phyloP scores from a whole-genome alignment of 2,797 vertebrate genomes.

The Taenioides sp. region DNA sequence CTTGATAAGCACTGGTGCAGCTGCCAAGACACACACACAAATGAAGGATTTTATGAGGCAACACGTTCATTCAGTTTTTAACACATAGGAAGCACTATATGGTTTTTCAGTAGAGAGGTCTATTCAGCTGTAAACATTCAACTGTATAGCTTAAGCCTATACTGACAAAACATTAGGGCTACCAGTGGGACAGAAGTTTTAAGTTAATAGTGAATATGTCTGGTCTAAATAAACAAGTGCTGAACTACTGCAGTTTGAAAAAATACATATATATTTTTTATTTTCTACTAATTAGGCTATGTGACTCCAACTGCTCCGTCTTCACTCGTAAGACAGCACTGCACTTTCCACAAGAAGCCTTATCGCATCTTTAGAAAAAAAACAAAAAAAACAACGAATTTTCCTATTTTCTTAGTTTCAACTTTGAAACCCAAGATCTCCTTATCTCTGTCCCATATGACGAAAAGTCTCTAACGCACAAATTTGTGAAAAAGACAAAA shows the following conservation, averaged over 20 bases:
- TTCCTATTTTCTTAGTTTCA: conserved; percentile 41
- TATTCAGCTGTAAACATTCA: background rate
- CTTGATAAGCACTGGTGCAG: conserved; percentile 20
- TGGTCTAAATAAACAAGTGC: background rate
- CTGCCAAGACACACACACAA: conserved; percentile 12
- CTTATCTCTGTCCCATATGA: conserved; percentile 29
- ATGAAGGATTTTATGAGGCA: background rate
- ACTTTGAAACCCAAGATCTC: conserved; percentile 7
- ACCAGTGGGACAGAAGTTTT: background rate
- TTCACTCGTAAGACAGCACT: no score
- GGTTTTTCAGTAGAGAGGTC: background rate
- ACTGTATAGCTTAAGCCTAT: background rate
- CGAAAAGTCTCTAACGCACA: background rate
- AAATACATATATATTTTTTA: no score
- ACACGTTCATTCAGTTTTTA: background rate
- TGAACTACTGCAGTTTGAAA: conserved; percentile 21
- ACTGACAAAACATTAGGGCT: background rate
- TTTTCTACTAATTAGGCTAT: no score
- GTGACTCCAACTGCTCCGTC: no score
- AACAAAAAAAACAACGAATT: no score
- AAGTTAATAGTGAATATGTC: background rate
- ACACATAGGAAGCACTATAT: background rate
- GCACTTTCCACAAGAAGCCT: conserved; percentile 6
- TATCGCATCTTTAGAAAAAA: conserved; percentile 36
- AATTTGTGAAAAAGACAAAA: conserved; percentile 9